A percentile compares a stretch with the other conserved stretches of the same genome.
phyloP scores from a whole-genome alignment of 2,113 vertebrate species.

The Macroglossus sobrinus region DNA sequence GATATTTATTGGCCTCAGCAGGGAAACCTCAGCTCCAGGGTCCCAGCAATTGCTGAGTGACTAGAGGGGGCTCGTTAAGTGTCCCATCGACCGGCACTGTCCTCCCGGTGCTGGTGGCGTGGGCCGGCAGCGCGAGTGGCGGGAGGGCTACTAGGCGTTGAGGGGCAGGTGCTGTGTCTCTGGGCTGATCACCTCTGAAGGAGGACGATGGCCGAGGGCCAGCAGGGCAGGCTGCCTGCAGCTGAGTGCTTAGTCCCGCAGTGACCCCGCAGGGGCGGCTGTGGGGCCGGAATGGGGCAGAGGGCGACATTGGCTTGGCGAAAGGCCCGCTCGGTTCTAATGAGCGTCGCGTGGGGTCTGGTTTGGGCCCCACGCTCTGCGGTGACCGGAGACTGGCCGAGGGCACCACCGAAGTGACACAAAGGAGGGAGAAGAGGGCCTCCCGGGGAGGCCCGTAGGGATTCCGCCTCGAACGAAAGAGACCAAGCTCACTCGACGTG shows the following conservation, averaged over 20 bases:
- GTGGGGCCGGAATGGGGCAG: background rate
- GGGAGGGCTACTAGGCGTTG: background rate
- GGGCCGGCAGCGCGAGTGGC: background rate
- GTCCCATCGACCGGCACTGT: background rate
- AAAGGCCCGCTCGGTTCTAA: background rate
- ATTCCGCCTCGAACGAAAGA: background rate
- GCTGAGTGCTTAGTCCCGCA: background rate
- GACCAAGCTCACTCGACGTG: background rate
- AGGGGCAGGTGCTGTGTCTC: background rate
- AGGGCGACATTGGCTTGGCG: accelerated
- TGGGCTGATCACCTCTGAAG: background rate
- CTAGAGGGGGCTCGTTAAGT: background rate
- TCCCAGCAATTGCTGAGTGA: background rate
- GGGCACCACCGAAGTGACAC: background rate
- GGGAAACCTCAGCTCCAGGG: background rate
- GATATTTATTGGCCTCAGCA: background rate
- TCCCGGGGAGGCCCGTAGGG: background rate
- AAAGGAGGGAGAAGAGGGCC: background rate
- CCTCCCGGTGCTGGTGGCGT: background rate
- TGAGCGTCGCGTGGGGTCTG: background rate
- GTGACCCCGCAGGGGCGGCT: background rate
- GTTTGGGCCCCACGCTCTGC: background rate
- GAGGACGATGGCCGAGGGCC: background rate
- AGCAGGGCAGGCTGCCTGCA: background rate
- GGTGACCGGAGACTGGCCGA: background rate